phyloP scores from a whole-genome alignment of 2,888 invertebrate genomes.

The Psylliodes chrysocephalus region DNA sequence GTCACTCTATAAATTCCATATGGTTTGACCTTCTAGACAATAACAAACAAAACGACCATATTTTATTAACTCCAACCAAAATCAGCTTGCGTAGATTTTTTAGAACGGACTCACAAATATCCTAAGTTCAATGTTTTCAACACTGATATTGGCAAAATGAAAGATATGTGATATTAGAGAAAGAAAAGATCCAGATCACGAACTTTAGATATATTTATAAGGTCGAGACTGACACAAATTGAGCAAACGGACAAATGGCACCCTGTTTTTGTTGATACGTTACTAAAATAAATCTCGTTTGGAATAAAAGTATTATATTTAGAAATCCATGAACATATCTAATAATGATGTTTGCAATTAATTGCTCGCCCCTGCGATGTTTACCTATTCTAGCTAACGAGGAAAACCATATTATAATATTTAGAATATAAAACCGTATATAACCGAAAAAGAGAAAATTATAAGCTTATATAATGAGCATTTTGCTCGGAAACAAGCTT shows the following conservation, averaged over 20 bases:
- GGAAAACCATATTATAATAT: too few species aligned
- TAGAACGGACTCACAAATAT: constrained; percentile 2
- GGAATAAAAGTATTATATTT: too few species aligned
- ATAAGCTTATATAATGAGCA: too few species aligned
- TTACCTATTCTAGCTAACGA: too few species aligned
- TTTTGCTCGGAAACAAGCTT: too few species aligned
- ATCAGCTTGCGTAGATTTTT: constrained; percentile 11
- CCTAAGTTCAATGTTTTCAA: background rate
- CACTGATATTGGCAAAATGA: constrained; percentile 6
- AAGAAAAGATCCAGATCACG: constrained; percentile 12
- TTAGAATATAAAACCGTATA: too few species aligned
- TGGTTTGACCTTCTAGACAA: background rate
- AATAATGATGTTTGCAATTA: too few species aligned
- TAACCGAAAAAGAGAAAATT: too few species aligned
- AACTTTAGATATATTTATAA: constrained; percentile 7
- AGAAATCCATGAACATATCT: too few species aligned
- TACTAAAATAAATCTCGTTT: too few species aligned
- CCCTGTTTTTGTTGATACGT: background rate
- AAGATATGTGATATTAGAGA: constrained; percentile 1
- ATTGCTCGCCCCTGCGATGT: too few species aligned
- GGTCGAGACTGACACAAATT: background rate
- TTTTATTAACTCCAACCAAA: constrained; percentile 5
- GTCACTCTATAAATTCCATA: too few species aligned
- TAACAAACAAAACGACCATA: constrained; percentile 1
- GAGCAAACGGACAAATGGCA: background rate